Conservation (phyloP, 2,113 vertebrate genomes). For the Xerus inauris region DNA sequence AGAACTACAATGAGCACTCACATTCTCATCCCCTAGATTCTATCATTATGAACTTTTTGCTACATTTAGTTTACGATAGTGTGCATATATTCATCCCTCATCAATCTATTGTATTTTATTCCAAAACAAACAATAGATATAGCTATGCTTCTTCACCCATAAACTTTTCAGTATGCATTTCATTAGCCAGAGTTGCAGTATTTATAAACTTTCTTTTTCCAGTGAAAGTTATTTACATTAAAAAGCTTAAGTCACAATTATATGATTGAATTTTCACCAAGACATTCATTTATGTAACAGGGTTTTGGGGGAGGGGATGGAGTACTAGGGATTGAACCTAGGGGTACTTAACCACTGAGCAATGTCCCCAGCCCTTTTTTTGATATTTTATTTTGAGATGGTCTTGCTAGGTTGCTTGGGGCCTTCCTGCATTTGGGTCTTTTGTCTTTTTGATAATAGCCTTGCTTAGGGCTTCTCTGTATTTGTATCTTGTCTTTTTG, state of each 20-base stretch:
- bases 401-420: too few species aligned
- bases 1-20: too few species aligned
- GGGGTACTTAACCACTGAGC: too few species aligned
- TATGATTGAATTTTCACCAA: too few species aligned
- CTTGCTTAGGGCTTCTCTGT: background rate
- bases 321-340: too few species aligned
- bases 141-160: too few species aligned
- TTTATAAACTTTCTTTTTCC: background rate
- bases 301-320: too few species aligned
- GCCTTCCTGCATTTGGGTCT: background rate
- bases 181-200: background rate
- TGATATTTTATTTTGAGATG: too few species aligned
- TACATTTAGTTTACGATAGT: background rate
- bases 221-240: background rate
- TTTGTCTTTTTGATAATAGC: background rate
- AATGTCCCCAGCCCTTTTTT: too few species aligned
- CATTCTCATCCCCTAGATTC: too few species aligned
- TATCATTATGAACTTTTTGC: background rate
- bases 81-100: background rate
- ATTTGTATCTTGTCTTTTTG: background rate
- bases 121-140: background rate
- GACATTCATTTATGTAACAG: too few species aligned
- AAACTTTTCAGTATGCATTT: background rate
- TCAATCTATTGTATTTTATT: conserved; percentile 4
- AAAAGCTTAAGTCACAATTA: too few species aligned